Evolutionary conservation across 2,888 invertebrate genomes (phyloP), one percentile per base, ranked within the genome.

Genomic region (Idaea dimidiata): DNA sequence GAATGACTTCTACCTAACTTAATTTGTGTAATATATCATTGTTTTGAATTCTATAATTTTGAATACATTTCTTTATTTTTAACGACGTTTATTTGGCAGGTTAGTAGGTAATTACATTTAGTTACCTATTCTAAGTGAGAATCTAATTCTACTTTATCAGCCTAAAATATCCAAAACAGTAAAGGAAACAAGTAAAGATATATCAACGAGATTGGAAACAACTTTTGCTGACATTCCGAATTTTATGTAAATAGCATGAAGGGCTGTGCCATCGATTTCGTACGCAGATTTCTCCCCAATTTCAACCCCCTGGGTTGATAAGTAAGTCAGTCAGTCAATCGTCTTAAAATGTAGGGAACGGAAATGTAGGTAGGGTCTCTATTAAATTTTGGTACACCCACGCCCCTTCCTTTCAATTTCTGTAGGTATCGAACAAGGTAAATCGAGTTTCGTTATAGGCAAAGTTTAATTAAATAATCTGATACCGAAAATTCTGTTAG

Each of bases 151-250:
- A 14, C 10, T 43, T 14, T 43, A 43, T 8, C 43, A 43, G 43
- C 43, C 43, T 1, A 43, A 43, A 43, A 43, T 43, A 43, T 43
- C 8, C 10, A 43, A 43, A 43, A 43, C 43, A 14, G 43, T 43
- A 43, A 43, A 43, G 43, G 14, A 43, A 43, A 43, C 43, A 43
- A 43, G 43, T 43, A 14, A 43, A 43, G 43, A 43, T 43, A 43
- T 43, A 43, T 43, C 43, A 43, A 43, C 43, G 43, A 43, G 43
- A 43, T 43, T 43, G 43, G 43, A 43, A 43, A 43, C 43, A 43
- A 43, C 43, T 43, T 43, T 43, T 43, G 43, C 43, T 43, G 43
- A 43, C 43, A 43, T 43, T 43, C 14, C 43, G 43, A 14, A 43
- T 43, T 43, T 43, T 43, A 43, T 43, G 43, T 43, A 43, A 43